Base-by-base conservation (phyloP, 2,797 vertebrate genomes). In the Agapornis canus region DNA sequence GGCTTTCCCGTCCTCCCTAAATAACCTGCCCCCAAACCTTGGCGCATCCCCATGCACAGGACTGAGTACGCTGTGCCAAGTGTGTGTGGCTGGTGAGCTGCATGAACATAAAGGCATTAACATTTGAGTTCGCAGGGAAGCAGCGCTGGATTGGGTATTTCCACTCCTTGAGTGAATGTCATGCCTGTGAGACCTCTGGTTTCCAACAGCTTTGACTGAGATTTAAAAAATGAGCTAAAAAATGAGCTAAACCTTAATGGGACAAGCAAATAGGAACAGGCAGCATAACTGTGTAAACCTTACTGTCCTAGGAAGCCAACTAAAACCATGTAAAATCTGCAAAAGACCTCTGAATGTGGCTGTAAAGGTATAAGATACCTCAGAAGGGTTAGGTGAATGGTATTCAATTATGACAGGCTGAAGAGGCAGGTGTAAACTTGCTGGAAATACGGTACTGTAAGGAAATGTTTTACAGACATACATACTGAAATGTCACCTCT, bases 21-120 rank as follows among this genome's bases (percentile, higher is more conserved):
- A 27, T 5, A 11, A 13, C 26, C 26, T 54, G 32, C 17, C 20
- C 25, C 20, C 39, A 8, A 22, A 45, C 13, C 7, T 1, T 15
- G 0, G 23, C 16, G 29, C 20, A 11, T 51, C 7, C 6, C 13
- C 27, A 35, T 15, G 23, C 17, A 5, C 8, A 13, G 43, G 11
- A 5, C 25, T 27, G 11, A 45, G 18, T 19, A 13, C 17, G 0
- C 17, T 0, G 0, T 7, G 27, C 31, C n/a, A 15, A 23, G n/a
- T 15, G 2, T 56, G n/a, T 32, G 20, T 32, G 52, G n/a, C 13
- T 32, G 20, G n/a, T 32, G 20, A 32, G 52, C 20, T 56, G 54
- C 8, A 1, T 22, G 5, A 9, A 29, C 16, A 15, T 18, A 47
- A 32, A 10, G 54, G 6, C 2, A 1, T 20, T 22, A 22, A 13